A percentile compares a stretch with the other conserved stretches of the same genome.
phyloP scores from a whole-genome alignment of 2,113 vertebrate genomes.

The Parotia lawesii region DNA sequence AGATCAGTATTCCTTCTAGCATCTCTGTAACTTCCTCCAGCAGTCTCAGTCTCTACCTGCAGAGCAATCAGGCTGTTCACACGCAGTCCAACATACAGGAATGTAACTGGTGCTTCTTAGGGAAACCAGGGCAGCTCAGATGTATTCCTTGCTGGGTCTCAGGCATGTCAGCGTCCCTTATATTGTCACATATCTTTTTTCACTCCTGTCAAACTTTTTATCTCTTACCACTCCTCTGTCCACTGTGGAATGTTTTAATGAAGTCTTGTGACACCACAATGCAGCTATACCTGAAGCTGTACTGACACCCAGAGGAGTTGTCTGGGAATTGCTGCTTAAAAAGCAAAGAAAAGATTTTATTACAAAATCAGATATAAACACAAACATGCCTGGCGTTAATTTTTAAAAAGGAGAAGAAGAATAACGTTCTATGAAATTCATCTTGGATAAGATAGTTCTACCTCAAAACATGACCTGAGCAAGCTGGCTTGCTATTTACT shows the following conservation, averaged over 20 bases:
- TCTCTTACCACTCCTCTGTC: background rate
- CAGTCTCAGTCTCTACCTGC: background rate
- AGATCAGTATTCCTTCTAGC: background rate
- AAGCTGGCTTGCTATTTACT: background rate
- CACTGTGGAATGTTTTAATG: background rate
- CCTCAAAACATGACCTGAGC: background rate
- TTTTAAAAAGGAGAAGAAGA: background rate
- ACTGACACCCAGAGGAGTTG: constrained; percentile 71
- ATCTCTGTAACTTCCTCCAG: background rate
- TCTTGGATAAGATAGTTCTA: background rate
- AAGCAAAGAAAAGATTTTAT: background rate
- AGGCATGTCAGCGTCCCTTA: background rate
- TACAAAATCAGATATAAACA: background rate
- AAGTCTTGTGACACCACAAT: background rate
- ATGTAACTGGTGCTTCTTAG: background rate
- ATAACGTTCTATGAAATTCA: background rate
- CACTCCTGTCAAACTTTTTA: background rate
- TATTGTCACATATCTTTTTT: background rate
- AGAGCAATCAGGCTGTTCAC: background rate
- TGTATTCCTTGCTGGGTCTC: background rate
- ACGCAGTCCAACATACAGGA: background rate
- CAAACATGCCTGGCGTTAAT: background rate
- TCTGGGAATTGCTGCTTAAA: background rate
- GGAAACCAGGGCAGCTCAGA: background rate
- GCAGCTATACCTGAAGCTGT: constrained; percentile 23